These are phyloP conservation scores for Venustoraphidia nigricollis DNA, from an alignment of 2,888 invertebrate species.

Conservation along the genomic window DNA sequence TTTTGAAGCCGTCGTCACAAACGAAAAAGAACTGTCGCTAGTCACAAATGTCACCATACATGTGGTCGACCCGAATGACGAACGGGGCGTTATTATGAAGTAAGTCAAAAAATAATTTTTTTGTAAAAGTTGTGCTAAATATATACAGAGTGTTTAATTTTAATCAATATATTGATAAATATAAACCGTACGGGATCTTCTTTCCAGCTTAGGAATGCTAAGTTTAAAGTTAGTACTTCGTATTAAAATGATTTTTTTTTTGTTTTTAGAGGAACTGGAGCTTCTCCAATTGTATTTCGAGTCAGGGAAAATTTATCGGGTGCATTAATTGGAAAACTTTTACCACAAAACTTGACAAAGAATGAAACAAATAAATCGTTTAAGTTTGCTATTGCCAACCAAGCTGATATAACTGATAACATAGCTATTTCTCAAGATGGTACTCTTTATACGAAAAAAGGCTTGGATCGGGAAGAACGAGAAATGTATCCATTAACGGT, in stretches of 20 bases:
- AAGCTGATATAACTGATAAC: conserved; percentile 63
- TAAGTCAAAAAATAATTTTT: conserved; percentile 24
- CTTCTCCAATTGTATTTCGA: conserved; percentile 56
- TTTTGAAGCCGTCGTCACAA: conserved; percentile 68
- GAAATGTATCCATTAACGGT: conserved; percentile 61
- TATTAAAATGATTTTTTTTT: conserved; percentile 4
- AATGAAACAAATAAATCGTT: conserved; percentile 32
- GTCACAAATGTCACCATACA: conserved; percentile 74
- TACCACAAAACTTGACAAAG: conserved; percentile 36
- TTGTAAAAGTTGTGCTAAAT: not conserved
- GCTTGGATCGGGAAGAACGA: conserved; percentile 61
- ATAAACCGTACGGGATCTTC: no score
- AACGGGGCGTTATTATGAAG: conserved; percentile 49
- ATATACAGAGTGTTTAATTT: no score
- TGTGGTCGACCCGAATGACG: conserved; percentile 61
- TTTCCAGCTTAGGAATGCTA: no score
- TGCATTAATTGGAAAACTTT: conserved; percentile 55
- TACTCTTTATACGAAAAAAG: conserved; percentile 58
- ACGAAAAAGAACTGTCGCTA: conserved; percentile 45
- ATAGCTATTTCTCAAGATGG: conserved; percentile 67
- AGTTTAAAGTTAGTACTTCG: no score
- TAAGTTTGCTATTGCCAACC: conserved; percentile 65
- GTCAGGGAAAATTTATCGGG: conserved; percentile 63
- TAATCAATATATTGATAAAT: no score
- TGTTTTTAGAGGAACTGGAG: conserved; percentile 43